phyloP scores from a whole-genome alignment of 2,888 invertebrate species.

The Philereme vetulata region DNA sequence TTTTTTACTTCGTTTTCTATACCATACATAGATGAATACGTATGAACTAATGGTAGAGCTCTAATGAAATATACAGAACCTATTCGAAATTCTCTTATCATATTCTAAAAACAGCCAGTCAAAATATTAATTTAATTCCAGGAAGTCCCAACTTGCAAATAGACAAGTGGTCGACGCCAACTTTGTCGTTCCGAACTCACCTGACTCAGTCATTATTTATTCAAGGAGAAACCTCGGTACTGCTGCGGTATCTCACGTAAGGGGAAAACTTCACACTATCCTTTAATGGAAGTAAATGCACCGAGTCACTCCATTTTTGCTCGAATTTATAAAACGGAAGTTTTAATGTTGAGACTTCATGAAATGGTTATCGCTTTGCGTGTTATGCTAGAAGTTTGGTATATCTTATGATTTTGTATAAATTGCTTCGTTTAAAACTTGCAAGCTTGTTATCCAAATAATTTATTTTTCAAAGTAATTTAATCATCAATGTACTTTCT shows the following conservation, averaged over 20 bases:
- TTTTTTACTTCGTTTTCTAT: no score
- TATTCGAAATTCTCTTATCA: not conserved
- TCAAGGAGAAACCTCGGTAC: constrained; percentile 58
- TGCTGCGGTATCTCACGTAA: constrained; percentile 53
- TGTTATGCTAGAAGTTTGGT: not conserved
- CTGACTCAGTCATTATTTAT: constrained; percentile 58
- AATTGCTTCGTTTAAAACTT: no score
- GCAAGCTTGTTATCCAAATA: not conserved
- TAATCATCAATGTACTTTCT: constrained; percentile 1
- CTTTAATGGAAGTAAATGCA: constrained; percentile 49
- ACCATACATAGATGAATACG: no score
- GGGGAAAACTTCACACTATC: constrained; percentile 57
- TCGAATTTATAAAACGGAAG: constrained; percentile 25
- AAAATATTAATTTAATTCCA: constrained; percentile 26
- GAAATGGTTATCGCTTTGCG: constrained; percentile 1
- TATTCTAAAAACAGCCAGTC: constrained; percentile 15
- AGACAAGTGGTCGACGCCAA: constrained; percentile 36
- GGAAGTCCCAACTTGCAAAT: constrained; percentile 27
- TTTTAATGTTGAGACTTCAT: constrained; percentile 11
- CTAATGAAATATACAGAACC: not conserved
- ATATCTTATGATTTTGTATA: no score
- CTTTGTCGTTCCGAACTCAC: constrained; percentile 45
- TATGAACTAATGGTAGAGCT: no score
- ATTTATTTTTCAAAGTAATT: no score
- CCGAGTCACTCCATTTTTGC: constrained; percentile 29